Base-by-base conservation (phyloP, 2,888 invertebrate genomes). In the Poecilus cupreus region DNA sequence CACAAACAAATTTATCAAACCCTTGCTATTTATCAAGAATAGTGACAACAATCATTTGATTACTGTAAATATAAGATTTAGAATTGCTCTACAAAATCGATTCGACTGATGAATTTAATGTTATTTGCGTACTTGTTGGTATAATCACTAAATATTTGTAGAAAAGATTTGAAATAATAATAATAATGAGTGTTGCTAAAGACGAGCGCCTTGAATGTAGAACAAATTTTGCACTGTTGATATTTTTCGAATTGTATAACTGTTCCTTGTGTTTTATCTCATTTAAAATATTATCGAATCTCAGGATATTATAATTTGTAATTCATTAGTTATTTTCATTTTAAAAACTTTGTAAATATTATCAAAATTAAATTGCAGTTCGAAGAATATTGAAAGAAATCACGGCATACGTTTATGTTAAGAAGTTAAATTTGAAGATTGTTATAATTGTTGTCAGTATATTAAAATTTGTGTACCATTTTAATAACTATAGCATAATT, bases 141-240 rank as follows among this genome's bases (percentile, higher is more conserved):
- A 54, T 60, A 24, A 60, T 60, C 13, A 26, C 11, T 43, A 43
- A 11, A 43, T 43, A 43, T n/a, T 43, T 43, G 43, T 43, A 43
- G 43, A 39, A 26, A 26, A 26, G 26, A 32, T 43, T 43, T 11
- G 1, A 13, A 43, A 43, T 43, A 43, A 8, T n/a, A n/a, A n/a
- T n/a, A 11, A 43, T n/a, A 43, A n/a, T 60, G 60, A 60, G 10
- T 32, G 37, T 37, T 68, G 64, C 64, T 68, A 68, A 46, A 13
- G 60, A 54, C 60, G 60, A 26, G 60, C 60, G 60, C 60, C 60
- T 60, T 60, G 60, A 68, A 68, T 32, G 64, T 68, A 68, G 64
- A 37, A 39, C 8, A 51, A 43, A 60, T 26, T 60, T 60, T 60
- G 60, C 60, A 60, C 60, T 24, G 60, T 26, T 22, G 26, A 18